These are phyloP conservation scores for Tupaia tana DNA, from an alignment of 2,113 vertebrate genomes.

Conservation along the genomic window DNA sequence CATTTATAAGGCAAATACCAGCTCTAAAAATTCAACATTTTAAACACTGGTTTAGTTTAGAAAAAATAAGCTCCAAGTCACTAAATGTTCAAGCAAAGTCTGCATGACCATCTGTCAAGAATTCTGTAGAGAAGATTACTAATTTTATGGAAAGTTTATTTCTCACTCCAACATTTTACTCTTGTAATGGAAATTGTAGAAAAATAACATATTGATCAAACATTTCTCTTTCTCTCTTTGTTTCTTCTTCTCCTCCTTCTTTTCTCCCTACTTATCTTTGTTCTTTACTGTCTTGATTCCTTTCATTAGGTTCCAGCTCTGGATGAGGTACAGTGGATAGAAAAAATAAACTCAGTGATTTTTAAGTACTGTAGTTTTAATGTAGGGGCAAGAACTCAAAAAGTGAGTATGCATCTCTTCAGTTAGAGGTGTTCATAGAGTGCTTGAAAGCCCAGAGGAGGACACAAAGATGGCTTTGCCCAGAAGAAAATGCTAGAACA, in stretches of 20 bases:
- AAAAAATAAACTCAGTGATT: neutral
- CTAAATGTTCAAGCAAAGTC: slow-evolving; percentile 54
- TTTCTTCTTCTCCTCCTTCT: accelerated
- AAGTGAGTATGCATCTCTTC: neutral
- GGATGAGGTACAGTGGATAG: neutral
- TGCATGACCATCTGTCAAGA: slow-evolving; percentile 64
- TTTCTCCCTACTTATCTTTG: accelerated
- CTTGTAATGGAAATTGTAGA: slow-evolving; percentile 6
- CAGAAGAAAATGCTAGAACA: neutral
- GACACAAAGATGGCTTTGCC: neutral
- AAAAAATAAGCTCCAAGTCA: slow-evolving; percentile 34
- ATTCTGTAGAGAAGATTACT: slow-evolving; percentile 36
- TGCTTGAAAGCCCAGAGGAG: neutral
- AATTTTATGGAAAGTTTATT: slow-evolving; percentile 24
- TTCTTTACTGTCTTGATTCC: neutral
- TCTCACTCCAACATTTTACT: neutral
- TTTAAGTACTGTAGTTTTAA: neutral
- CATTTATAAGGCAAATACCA: slow-evolving; percentile 39
- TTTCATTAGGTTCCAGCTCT: neutral
- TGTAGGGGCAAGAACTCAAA: slow-evolving; percentile 3
- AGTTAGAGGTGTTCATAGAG: neutral
- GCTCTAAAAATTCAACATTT: slow-evolving; percentile 48
- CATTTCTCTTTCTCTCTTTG: accelerated
- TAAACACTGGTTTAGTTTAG: slow-evolving; percentile 44
- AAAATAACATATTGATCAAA: neutral